Conservation (phyloP, 2,888 invertebrate genomes). For the Ametastegia equiseti region DNA sequence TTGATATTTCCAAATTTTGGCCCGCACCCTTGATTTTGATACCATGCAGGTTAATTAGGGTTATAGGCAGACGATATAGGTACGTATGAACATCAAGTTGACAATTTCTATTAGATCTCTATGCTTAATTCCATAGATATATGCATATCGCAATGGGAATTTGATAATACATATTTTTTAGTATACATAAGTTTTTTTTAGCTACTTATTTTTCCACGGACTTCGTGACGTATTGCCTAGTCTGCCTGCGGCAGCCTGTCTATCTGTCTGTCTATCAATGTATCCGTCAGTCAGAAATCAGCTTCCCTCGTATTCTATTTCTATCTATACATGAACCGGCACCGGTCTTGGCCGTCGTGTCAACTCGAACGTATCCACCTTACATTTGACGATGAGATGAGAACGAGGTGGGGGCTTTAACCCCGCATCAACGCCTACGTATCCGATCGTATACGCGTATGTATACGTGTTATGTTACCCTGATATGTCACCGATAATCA, state of each 20-base stretch:
- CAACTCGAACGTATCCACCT: constrained; percentile 6
- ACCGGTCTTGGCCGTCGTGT: constrained; percentile 17
- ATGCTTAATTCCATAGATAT: too few species aligned
- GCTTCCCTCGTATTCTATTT: neutral
- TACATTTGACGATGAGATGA: neutral
- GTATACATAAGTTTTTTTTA: neutral
- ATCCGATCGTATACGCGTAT: neutral
- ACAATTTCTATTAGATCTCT: too few species aligned
- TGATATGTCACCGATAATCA: constrained; percentile 24
- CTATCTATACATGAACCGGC: neutral
- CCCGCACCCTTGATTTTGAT: too few species aligned
- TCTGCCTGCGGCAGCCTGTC: neutral
- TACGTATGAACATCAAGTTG: too few species aligned
- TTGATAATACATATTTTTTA: too few species aligned
- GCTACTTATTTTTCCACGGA: neutral
- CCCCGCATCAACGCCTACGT: constrained; percentile 1
- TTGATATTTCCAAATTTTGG: too few species aligned
- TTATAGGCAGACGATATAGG: too few species aligned
- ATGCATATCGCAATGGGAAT: too few species aligned
- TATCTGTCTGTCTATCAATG: neutral
- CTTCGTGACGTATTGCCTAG: neutral
- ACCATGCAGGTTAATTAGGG: too few species aligned
- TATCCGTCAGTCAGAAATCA: constrained; percentile 1
- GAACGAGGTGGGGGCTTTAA: neutral
- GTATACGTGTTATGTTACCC: neutral